A percentile compares a stretch with the other conserved stretches of the same genome.
Evolutionary conservation across 1,140 invertebrate genomes (phyloP).

Genomic region (Tachypleus tridentatus): DNA sequence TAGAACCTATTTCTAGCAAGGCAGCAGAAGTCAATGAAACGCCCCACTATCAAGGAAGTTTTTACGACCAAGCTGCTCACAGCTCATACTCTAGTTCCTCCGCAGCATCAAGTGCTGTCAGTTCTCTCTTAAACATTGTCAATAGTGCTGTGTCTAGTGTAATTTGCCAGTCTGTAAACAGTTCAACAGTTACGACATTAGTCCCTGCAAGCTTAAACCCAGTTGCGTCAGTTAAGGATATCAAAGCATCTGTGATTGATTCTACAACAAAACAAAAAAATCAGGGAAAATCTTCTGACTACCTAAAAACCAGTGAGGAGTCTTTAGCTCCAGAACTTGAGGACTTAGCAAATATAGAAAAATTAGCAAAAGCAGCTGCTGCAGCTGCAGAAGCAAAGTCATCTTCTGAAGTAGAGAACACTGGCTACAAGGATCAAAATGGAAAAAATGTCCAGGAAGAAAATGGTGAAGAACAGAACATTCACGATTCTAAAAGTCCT

Average conservation of each 20-base stretch:
- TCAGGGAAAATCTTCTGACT: background rate
- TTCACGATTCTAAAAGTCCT: too few relatives aligned
- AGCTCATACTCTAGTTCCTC: constrained; percentile 10
- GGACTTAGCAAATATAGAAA: constrained; percentile 26
- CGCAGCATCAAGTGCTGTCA: constrained; percentile 5
- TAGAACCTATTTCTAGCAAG: constrained; percentile 61
- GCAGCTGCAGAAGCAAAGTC: constrained; percentile 20
- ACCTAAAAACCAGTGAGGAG: constrained; percentile 9
- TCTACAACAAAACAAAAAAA: background rate
- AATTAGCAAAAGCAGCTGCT: constrained; percentile 25
- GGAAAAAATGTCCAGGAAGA: background rate
- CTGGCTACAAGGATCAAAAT: constrained; percentile 11
- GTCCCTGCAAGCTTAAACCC: constrained; percentile 16
- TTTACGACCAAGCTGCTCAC: constrained; percentile 12
- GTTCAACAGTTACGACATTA: background rate
- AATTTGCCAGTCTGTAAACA: constrained; percentile 8
- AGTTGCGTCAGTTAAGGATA: constrained; percentile 16
- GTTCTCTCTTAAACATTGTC: constrained; percentile 4
- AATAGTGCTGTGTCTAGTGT: constrained; percentile 11
- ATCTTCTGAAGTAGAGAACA: constrained; percentile 2
- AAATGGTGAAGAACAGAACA: too few relatives aligned
- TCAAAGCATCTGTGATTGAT: constrained; percentile 7
- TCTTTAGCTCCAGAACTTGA: constrained; percentile 23
- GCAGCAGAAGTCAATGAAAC: constrained; percentile 8
- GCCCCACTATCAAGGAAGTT: constrained; percentile 6